Base-by-base conservation (phyloP, 2,888 invertebrate genomes). In the Andrena hattorfiana region DNA sequence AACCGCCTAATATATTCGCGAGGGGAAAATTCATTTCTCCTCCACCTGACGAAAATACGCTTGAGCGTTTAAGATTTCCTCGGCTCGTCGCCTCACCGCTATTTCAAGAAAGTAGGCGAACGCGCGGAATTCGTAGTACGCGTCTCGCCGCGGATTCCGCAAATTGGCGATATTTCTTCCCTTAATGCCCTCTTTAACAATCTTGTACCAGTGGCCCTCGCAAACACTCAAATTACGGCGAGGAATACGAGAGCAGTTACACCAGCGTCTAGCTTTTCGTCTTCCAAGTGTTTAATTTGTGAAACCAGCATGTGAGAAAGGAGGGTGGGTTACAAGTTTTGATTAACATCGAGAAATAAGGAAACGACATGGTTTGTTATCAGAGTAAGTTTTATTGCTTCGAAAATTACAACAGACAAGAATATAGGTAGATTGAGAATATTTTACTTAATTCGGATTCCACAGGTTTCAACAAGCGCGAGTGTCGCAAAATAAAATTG, bases 71-170 rank as follows among this genome's bases (percentile, higher is more conserved):
- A 28, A 23, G 54, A 81, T 51, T 71, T 69, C 51, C 71, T 59
- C 30, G 77, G 69, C n/a, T 48, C 49, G 71, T 60, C 63, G 71
- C 20, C 51, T 28, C 35, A 32, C 32, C 72, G 75, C 77, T 84
- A 85, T 85, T 85, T 85, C 71, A 69, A 82, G 82, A 80, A 85
- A 84, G 75, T 84, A 67, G 85, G 83, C 82, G 80, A 85, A 83
- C 56, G 56, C 80, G 32, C 13, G 84, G 84, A 77, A 84, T 85
- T 75, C 70, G 30, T 30, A 51, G 77, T 63, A 77, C 68, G 82
- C 73, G 56, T 56, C 49, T 56, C 64, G 72, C 70, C 78, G 67
- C 69, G 67, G 71, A 83, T 81, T 80, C 81, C 49, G 30, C 35
- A 59, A 64, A 75, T 80, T 76, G 72, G 60, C 71, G 60, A 77